Percentiles rank a stretch among this genome's conserved stretches.
Evolutionary conservation across 1,140 invertebrate species (phyloP).

Genomic region (Drosophila watanabei): DNA sequence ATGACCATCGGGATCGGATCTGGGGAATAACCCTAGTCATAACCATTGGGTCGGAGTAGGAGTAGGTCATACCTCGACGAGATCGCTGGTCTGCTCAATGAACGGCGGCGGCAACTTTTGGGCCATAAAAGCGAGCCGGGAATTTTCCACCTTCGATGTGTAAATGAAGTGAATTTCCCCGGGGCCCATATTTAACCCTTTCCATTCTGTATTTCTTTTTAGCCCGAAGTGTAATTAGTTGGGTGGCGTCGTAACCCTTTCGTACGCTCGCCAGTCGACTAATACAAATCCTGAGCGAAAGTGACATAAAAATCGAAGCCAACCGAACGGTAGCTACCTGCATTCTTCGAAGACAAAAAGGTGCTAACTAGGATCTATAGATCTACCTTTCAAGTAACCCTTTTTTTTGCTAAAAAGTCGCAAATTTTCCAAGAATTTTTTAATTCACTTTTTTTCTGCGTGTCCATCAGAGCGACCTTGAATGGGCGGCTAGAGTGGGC

Average conservation of each 20-base stretch:
- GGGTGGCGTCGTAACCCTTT: slow-evolving; percentile 69
- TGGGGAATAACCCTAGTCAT: slow-evolving; percentile 35
- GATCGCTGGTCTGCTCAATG: slow-evolving; percentile 54
- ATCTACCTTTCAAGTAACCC: slow-evolving; percentile 23
- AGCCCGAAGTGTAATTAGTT: slow-evolving; percentile 65
- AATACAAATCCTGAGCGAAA: slow-evolving; percentile 26
- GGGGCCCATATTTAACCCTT: slow-evolving; percentile 61
- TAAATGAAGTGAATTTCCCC: slow-evolving; percentile 79
- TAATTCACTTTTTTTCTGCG: slow-evolving; percentile 54
- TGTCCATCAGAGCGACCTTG: slow-evolving; percentile 24
- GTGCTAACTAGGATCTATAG: slow-evolving; percentile 67
- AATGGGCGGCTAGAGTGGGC: slow-evolving; percentile 18
- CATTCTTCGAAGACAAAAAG: slow-evolving; percentile 83
- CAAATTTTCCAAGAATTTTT: slow-evolving; percentile 46
- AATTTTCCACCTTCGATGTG: slow-evolving; percentile 61
- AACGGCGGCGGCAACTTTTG: slow-evolving; percentile 70
- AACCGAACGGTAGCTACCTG: slow-evolving; percentile 29
- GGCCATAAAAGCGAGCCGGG: slow-evolving; percentile 57
- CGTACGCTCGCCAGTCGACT: not conserved
- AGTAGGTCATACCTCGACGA: slow-evolving; percentile 2
- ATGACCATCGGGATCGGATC: slow-evolving; percentile 37
- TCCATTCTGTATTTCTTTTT: slow-evolving; percentile 59
- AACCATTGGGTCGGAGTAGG: not conserved
- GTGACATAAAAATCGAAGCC: slow-evolving; percentile 63
- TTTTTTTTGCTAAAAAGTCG: slow-evolving; percentile 72